Conservation (phyloP, 2,888 invertebrate species). For the Camptogramma bilineatum region DNA sequence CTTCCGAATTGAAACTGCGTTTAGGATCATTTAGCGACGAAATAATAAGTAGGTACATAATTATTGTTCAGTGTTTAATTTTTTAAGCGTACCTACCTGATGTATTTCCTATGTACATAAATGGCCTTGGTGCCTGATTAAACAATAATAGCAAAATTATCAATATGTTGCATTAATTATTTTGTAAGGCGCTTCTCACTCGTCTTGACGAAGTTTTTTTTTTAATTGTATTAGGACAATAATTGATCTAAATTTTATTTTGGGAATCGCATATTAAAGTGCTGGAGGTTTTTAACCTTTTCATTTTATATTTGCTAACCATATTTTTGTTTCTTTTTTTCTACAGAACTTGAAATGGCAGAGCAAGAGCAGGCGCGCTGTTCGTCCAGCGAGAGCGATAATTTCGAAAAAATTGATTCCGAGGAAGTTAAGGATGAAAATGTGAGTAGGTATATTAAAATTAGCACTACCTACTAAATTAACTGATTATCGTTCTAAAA, state of each 20-base stretch:
- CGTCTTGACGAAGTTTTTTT: background rate
- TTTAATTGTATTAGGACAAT: background rate
- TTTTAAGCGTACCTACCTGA: no score
- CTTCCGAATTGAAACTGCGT: background rate
- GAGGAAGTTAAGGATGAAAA: conserved; percentile 63
- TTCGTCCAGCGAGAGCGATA: conserved; percentile 80
- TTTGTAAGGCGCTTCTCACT: background rate
- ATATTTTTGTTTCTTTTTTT: background rate
- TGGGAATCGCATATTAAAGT: no score
- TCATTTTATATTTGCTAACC: no score
- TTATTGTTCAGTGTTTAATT: no score
- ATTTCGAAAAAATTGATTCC: conserved; percentile 79
- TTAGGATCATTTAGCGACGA: no score
- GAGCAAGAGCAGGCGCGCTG: conserved; percentile 67
- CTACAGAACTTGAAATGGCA: conserved; percentile 64
- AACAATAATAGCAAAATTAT: background rate
- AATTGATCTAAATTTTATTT: no score
- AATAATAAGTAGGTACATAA: no score
- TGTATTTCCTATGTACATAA: no score
- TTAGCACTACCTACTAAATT: background rate
- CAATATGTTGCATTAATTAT: background rate
- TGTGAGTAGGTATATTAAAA: conserved; percentile 52
- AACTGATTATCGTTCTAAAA: background rate
- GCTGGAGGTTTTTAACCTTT: no score
- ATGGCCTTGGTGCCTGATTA: background rate